Evolutionary conservation across 1,140 invertebrate species (phyloP).

Genomic region (Lepidurus arcticus): DNA sequence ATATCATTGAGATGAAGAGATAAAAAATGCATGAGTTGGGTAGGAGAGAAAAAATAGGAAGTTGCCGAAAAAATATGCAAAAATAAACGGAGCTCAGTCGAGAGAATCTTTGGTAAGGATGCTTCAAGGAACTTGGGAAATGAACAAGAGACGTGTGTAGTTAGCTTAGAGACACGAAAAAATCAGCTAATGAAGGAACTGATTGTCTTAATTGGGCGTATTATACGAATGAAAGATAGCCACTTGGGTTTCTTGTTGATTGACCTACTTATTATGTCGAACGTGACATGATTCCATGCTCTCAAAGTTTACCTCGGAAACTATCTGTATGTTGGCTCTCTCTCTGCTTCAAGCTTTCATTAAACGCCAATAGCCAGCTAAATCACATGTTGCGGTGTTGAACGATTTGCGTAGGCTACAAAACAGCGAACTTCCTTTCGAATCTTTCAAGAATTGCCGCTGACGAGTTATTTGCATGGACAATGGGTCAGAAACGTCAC

Average conservation of each 20-base stretch:
- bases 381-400: no score
- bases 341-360: not conserved
- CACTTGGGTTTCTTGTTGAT: conserved; percentile 14
- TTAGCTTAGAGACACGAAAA: not conserved
- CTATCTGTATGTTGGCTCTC: not conserved
- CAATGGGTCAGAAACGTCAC: no score
- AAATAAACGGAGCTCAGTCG: not conserved
- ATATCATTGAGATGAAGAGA: conserved; percentile 17
- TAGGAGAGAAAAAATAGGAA: not conserved
- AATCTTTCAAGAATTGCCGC: no score
- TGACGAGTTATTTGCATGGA: no score
- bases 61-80: not conserved
- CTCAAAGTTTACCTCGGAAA: not conserved
- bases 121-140: not conserved
- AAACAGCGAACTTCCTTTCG: no score
- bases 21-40: conserved; percentile 10
- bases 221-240: conserved; percentile 5
- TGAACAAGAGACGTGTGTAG: not conserved
- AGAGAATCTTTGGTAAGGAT: not conserved
- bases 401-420: no score
- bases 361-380: no score
- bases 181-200: conserved; percentile 3
- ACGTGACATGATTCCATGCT: not conserved
- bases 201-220: conserved; percentile 4
- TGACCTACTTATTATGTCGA: not conserved